Evolutionary conservation across 2,797 vertebrate species (phyloP).

Genomic region (Helostoma temminkii): DNA sequence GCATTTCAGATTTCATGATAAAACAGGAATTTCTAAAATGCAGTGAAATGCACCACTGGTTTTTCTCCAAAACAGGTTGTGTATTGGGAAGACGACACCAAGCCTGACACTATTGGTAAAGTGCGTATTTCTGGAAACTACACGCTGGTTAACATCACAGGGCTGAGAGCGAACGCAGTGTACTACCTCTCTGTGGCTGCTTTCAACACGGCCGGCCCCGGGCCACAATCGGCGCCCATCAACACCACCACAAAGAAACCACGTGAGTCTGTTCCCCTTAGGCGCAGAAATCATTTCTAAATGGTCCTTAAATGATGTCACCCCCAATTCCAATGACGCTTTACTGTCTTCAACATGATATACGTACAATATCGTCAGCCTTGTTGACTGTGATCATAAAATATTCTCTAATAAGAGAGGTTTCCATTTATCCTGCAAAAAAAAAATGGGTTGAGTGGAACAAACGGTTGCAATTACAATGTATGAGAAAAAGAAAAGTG

Average conservation of each 20-base stretch:
- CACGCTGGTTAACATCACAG: constrained; percentile 88
- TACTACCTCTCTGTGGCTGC: constrained; percentile 93
- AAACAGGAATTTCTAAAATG: constrained; percentile 46
- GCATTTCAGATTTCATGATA: constrained; percentile 50
- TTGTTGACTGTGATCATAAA: constrained; percentile 15
- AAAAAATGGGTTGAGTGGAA: constrained; percentile 2
- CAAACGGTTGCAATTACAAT: too few species aligned
- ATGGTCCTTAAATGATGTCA: constrained; percentile 14
- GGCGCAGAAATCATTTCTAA: constrained; percentile 28
- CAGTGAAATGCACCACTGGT: constrained; percentile 29
- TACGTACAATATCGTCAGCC: constrained; percentile 15
- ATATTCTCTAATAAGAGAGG: constrained; percentile 29
- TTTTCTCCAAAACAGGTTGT: constrained; percentile 82
- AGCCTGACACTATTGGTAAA: constrained; percentile 91
- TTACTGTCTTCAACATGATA: constrained; percentile 28
- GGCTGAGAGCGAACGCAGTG: constrained; percentile 88
- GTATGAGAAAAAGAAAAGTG: too few species aligned
- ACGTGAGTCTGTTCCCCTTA: constrained; percentile 83
- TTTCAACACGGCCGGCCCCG: constrained; percentile 92
- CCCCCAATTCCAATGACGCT: not conserved
- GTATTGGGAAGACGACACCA: constrained; percentile 93
- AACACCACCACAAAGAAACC: constrained; percentile 95
- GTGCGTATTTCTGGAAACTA: constrained; percentile 90
- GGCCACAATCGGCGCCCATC: constrained; percentile 90
- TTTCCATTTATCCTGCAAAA: constrained; percentile 20